These are phyloP conservation scores for Pitangus sulphuratus DNA, from an alignment of 2,797 vertebrate genomes.

Conservation along the genomic window DNA sequence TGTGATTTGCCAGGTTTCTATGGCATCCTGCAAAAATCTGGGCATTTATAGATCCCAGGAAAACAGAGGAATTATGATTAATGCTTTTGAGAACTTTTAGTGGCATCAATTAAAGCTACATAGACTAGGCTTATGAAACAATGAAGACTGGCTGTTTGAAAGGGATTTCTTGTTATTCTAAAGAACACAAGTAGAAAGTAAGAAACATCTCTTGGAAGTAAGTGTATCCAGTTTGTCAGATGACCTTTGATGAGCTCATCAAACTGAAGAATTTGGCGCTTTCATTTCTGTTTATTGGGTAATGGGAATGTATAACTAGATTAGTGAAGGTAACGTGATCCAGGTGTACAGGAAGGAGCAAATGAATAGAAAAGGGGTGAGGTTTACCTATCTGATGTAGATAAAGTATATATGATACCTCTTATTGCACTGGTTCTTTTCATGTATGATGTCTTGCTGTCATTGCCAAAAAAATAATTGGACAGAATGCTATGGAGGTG, in stretches of 20 bases:
- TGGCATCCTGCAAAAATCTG: neutral
- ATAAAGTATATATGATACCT: neutral
- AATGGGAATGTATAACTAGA: neutral
- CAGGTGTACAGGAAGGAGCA: conserved; percentile 29
- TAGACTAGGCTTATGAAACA: neutral
- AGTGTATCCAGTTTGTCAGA: neutral
- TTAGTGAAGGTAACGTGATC: conserved; percentile 4
- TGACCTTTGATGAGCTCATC: neutral
- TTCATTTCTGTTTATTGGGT: conserved; percentile 12
- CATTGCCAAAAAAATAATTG: neutral
- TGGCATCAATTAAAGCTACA: neutral
- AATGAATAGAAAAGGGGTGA: neutral
- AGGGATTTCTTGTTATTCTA: neutral
- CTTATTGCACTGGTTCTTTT: neutral
- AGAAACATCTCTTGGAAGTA: conserved; percentile 4
- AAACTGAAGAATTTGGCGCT: conserved; percentile 16
- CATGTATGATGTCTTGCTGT: neutral
- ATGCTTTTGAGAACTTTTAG: neutral
- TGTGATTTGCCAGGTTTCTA: conserved; percentile 1
- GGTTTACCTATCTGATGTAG: conserved; percentile 1
- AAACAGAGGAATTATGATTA: neutral
- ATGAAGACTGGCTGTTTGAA: neutral
- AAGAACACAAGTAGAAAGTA: neutral
- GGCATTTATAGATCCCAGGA: neutral
- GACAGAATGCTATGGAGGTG: neutral